Evolutionary conservation across 2,888 invertebrate species (phyloP).

Genomic region (Eristalis pertinax): DNA sequence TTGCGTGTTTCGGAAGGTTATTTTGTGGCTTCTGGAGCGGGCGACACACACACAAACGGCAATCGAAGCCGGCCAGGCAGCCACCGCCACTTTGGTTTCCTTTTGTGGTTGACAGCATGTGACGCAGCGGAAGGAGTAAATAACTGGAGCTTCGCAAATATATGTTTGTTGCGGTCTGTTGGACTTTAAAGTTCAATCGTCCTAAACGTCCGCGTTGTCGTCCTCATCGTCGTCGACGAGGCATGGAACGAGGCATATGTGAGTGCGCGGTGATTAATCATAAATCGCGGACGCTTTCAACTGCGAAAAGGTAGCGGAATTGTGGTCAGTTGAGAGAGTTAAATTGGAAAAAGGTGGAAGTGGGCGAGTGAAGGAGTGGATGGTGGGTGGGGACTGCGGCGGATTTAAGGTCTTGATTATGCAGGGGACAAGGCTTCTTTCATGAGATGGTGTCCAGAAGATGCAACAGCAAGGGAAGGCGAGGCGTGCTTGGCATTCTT

Average conservation of each 20-base stretch:
- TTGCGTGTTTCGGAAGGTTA: constrained; percentile 73
- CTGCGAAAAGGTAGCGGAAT: neutral
- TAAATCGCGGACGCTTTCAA: constrained; percentile 12
- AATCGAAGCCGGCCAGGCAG: constrained; percentile 54
- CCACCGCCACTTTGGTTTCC: constrained; percentile 72
- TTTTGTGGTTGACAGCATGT: constrained; percentile 73
- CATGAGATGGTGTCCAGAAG: too few relatives aligned
- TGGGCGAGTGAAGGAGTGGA: neutral
- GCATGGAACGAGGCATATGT: neutral
- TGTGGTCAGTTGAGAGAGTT: constrained; percentile 13
- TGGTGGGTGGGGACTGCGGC: too few relatives aligned
- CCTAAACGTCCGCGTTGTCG: neutral
- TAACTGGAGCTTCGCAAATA: constrained; percentile 55
- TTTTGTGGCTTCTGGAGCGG: constrained; percentile 68
- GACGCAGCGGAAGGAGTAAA: constrained; percentile 73
- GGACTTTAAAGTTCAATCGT: constrained; percentile 65
- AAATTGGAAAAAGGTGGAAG: neutral
- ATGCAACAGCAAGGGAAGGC: too few relatives aligned
- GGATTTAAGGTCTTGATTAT: too few relatives aligned
- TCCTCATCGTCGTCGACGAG: too few relatives aligned
- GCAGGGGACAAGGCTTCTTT: too few relatives aligned
- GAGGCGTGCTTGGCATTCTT: too few relatives aligned
- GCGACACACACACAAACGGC: neutral
- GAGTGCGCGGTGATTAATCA: constrained; percentile 17
- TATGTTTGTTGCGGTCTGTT: constrained; percentile 52